A percentile compares a stretch with the other conserved stretches of the same genome.
Evolutionary conservation across 1,140 invertebrate species (phyloP).

Genomic region (Phocides pigmalion): DNA sequence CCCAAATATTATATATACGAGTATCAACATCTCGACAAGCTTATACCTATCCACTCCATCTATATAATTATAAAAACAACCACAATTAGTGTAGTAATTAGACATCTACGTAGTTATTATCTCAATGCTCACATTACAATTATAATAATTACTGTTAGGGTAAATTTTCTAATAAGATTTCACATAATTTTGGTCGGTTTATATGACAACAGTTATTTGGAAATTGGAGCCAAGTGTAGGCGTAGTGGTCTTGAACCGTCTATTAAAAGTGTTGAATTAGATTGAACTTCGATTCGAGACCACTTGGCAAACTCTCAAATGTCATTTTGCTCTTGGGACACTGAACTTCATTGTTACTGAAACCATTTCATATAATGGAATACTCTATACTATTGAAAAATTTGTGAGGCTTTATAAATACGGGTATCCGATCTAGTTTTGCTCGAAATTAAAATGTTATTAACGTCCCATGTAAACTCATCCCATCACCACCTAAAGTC

Average conservation of each 20-base stretch:
- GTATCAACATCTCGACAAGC: no score
- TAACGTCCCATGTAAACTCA: no score
- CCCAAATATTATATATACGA: no score
- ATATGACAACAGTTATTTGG: constrained; percentile 3
- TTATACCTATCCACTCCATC: neutral
- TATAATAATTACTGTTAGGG: neutral
- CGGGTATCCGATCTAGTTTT: no score
- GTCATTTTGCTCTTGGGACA: constrained; percentile 26
- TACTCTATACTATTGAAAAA: neutral
- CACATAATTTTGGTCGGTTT: neutral
- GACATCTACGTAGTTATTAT: neutral
- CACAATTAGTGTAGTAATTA: neutral
- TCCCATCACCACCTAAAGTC: no score
- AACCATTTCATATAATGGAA: constrained; percentile 15
- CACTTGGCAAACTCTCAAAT: constrained; percentile 30
- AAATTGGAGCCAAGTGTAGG: neutral
- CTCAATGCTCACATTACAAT: constrained; percentile 2
- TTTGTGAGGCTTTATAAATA: no score
- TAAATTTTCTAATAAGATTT: constrained; percentile 1
- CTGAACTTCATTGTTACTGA: constrained; percentile 29
- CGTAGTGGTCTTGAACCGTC: constrained; percentile 5
- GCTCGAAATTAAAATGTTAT: no score
- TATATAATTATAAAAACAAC: constrained; percentile 1
- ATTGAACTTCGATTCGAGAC: constrained; percentile 23
- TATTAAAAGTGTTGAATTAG: constrained; percentile 20